Conservation (phyloP, 2,888 invertebrate genomes). For the Brachylomia viminalis region DNA sequence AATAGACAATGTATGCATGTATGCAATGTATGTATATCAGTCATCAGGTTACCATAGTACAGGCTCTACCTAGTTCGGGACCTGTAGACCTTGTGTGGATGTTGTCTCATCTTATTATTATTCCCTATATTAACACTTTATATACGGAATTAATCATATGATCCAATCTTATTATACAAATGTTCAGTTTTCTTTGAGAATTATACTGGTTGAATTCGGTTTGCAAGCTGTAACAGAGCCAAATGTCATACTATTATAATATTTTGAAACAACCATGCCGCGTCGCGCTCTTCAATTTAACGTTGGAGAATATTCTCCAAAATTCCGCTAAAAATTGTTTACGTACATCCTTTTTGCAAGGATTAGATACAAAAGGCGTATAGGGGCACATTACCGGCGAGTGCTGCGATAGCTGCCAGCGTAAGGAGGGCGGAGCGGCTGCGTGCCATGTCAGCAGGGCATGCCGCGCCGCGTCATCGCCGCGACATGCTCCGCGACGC, state of each 20-base stretch:
- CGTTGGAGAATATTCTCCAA: slow-evolving; percentile 25
- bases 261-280: slow-evolving; percentile 34
- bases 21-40: too few species aligned
- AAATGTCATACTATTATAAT: slow-evolving; percentile 52
- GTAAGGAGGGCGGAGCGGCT: slow-evolving; percentile 89
- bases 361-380: slow-evolving; percentile 11
- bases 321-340: slow-evolving; percentile 44
- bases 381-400: slow-evolving; percentile 79
- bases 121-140: neutral
- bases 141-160: slow-evolving; percentile 6
- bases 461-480: slow-evolving; percentile 88
- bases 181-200: slow-evolving; percentile 4
- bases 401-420: slow-evolving; percentile 88
- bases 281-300: slow-evolving; percentile 17
- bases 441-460: slow-evolving; percentile 89
- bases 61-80: too few species aligned
- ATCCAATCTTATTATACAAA: slow-evolving; percentile 13
- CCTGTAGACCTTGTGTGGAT: too few species aligned
- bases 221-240: slow-evolving; percentile 47
- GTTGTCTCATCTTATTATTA: too few species aligned
- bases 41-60: too few species aligned
- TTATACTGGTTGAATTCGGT: slow-evolving; percentile 17
- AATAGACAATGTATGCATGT: slow-evolving; percentile 1
- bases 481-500: slow-evolving; percentile 79
- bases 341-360: slow-evolving; percentile 25